Evolutionary conservation across 2,113 vertebrate species (phyloP).

Genomic region (Phylloscopus trochiloides): DNA sequence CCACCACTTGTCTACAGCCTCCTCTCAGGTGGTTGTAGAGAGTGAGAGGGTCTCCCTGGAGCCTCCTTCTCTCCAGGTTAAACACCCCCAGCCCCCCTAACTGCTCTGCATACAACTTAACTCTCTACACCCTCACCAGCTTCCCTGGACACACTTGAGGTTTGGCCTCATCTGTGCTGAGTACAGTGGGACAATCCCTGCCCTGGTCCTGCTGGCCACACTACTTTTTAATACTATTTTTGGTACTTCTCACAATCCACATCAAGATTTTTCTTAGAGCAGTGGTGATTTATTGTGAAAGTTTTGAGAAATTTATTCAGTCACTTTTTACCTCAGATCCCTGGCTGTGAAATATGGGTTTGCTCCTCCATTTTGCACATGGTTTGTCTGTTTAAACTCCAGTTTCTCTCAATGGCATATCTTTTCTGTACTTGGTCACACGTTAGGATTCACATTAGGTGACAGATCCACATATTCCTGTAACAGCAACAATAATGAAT

Average conservation of each 20-base stretch:
- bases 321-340: neutral
- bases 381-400: neutral
- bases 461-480: neutral
- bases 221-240: neutral
- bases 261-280: neutral
- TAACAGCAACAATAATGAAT: neutral
- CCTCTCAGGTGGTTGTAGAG: neutral
- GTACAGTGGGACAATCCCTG: neutral
- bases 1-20: neutral
- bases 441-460: neutral
- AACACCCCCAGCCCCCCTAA: neutral
- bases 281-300: neutral
- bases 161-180: neutral
- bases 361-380: neutral
- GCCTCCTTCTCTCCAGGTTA: neutral
- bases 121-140: too few species aligned
- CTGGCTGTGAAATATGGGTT: neutral
- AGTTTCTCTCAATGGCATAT: neutral
- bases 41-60: neutral
- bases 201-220: neutral
- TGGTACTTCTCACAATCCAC: neutral
- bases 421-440: fast-evolving
- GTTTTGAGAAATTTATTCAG: neutral
- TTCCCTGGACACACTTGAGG: neutral
- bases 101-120: neutral